Evolutionary conservation across 2,797 vertebrate genomes (phyloP).

Genomic region (Dallia pectoralis): DNA sequence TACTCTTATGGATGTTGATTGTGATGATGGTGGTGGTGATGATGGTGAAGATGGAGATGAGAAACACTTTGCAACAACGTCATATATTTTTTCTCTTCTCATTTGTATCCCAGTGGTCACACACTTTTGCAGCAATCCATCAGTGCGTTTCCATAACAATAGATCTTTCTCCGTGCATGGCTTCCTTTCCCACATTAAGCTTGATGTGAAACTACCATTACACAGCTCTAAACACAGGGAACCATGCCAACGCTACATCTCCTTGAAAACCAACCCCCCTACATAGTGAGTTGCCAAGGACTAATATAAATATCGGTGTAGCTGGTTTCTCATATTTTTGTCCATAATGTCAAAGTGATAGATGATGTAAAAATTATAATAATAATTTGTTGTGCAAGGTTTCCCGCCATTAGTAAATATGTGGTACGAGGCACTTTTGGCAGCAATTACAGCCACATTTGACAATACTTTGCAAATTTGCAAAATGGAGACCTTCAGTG

Average conservation of each 20-base stretch:
- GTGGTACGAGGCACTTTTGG: too few species aligned
- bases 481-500: too few species aligned
- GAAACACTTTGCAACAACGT: not conserved
- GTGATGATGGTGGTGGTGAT: constrained; percentile 6
- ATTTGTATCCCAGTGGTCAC: constrained; percentile 23
- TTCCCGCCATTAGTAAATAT: too few species aligned
- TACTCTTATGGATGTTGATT: not conserved
- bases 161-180: not conserved
- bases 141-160: constrained; percentile 18
- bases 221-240: not conserved
- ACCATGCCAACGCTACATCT: not conserved
- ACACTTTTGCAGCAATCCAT: not conserved
- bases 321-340: not conserved
- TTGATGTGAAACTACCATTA: constrained; percentile 15
- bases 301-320: constrained; percentile 9
- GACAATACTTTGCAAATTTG: too few species aligned
- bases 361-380: too few species aligned
- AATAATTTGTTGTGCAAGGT: too few species aligned
- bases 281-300: constrained; percentile 5
- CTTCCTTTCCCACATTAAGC: constrained; percentile 1
- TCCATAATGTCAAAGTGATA: too few species aligned
- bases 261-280: constrained; percentile 7
- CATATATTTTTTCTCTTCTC: not conserved
- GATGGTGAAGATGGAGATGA: not conserved
- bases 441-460: too few species aligned